Base-by-base conservation (phyloP, 2,888 invertebrate genomes). In the Andrena marginata region DNA sequence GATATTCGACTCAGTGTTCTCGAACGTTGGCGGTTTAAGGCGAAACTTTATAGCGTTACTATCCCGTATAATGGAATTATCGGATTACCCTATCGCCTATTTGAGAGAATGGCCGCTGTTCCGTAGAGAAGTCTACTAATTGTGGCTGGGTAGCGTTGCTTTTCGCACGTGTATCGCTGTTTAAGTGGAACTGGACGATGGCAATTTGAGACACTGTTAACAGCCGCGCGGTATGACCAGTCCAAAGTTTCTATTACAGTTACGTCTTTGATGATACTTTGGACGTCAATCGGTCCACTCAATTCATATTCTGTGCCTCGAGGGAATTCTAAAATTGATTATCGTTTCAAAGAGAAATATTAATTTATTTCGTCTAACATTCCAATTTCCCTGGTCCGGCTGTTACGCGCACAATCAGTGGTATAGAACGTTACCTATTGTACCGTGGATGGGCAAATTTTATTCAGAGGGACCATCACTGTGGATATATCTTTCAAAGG, bases 201-300 rank as follows among this genome's bases (percentile, higher is more conserved):
- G 79, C 85, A 90, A 91, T 91, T 90, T 89, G 87, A 86, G 83
- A 89, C 86, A 86, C 85, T 74, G 85, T 89, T 89, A 87, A 87
- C 81, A 77, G 85, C 80, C 82, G 13, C 42, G 13, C 42, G 42
- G 13, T 42, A 42, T 13, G 42, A 42, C 3, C 42, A 1, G 81
- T 77, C 79, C 79, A 80, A 84, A 85, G 82, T 42, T 10, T n/a
- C 26, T 42, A 4, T 42, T 4, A 42, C 42, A 1, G 42, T 1
- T 16, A 1, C 16, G 42, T 16, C 16, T 16, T 42, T 16, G 42
- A 16, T 16, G 0, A 42, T 5, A 42, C 42, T 16, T 42, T 16
- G 42, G 16, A 13, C 42, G 13, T 4, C 42, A 13, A 42, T 42
- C 42, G 42, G 13, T 42, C 13, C 4, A 35, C 13, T 42, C 42